Evolutionary conservation across 1,140 invertebrate genomes (phyloP).

Genomic region (Drosophila sucinea): DNA sequence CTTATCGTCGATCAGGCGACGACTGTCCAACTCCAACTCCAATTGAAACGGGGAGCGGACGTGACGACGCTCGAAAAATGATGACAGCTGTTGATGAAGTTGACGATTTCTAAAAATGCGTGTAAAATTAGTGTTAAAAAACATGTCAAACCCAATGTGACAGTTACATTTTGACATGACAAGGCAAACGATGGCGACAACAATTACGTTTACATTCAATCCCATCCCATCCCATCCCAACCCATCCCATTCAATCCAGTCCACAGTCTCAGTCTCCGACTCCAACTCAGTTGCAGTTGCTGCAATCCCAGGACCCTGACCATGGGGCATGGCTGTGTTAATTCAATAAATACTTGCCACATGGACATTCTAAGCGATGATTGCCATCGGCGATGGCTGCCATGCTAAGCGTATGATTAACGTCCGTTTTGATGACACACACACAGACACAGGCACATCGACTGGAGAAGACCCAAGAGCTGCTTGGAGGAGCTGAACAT

Average conservation of each 20-base stretch:
- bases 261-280: background rate
- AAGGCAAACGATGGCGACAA: constrained; percentile 56
- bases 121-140: constrained; percentile 82
- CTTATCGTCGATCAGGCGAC: constrained; percentile 72
- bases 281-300: background rate
- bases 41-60: constrained; percentile 48
- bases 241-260: background rate
- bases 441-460: constrained; percentile 9
- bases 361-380: constrained; percentile 60
- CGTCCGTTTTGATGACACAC: constrained; percentile 78
- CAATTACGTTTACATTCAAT: constrained; percentile 63
- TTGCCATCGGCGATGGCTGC: constrained; percentile 67
- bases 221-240: background rate
- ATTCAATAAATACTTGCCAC: constrained; percentile 64
- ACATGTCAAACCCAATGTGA: constrained; percentile 78
- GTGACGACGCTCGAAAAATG: constrained; percentile 74
- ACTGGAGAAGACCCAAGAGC: constrained; percentile 1
- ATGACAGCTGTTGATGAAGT: constrained; percentile 80
- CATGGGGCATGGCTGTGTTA: constrained; percentile 44
- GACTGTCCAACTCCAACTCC: constrained; percentile 35
- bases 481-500: constrained; percentile 20
- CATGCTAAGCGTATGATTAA: constrained; percentile 80
- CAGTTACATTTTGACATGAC: constrained; percentile 77
- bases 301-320: constrained; percentile 32
- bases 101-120: constrained; percentile 82